Conservation (phyloP, 2,113 vertebrate species). For the Ramphastos sulfuratus region DNA sequence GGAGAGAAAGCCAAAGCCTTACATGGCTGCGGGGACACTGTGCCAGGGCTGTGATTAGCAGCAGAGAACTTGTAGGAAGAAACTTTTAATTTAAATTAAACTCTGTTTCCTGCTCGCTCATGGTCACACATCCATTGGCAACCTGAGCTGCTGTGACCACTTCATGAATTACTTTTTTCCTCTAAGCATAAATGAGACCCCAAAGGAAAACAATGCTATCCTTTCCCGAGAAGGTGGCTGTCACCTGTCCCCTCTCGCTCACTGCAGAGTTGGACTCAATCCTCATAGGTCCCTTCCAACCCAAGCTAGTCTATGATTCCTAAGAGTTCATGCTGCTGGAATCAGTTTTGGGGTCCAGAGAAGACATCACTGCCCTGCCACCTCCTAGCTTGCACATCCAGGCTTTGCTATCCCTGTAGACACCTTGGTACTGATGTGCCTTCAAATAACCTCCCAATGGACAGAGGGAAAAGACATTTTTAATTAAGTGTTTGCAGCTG, state of each 20-base stretch:
- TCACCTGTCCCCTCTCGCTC: accelerated
- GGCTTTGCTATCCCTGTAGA: not conserved
- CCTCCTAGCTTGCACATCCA: not conserved
- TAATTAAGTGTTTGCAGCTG: not conserved
- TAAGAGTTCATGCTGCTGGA: not conserved
- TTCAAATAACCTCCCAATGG: not conserved
- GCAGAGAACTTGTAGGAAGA: not conserved
- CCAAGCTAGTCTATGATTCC: accelerated
- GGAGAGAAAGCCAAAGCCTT: not conserved
- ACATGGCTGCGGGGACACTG: not conserved
- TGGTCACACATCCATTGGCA: not conserved
- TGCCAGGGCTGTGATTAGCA: not conserved
- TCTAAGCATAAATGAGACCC: not conserved
- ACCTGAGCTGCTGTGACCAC: not conserved
- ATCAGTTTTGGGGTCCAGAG: not conserved
- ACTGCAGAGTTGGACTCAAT: accelerated
- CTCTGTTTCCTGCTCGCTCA: not conserved
- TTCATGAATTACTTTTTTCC: not conserved
- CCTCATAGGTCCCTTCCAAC: not conserved
- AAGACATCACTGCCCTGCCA: not conserved
- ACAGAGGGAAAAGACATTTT: not conserved
- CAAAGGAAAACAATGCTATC: not conserved
- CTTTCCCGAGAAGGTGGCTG: not conserved
- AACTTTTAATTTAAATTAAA: not conserved
- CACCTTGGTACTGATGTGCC: accelerated